Evolutionary conservation across 2,888 invertebrate species (phyloP).

Genomic region (Himalopsyche kuldschensis): DNA sequence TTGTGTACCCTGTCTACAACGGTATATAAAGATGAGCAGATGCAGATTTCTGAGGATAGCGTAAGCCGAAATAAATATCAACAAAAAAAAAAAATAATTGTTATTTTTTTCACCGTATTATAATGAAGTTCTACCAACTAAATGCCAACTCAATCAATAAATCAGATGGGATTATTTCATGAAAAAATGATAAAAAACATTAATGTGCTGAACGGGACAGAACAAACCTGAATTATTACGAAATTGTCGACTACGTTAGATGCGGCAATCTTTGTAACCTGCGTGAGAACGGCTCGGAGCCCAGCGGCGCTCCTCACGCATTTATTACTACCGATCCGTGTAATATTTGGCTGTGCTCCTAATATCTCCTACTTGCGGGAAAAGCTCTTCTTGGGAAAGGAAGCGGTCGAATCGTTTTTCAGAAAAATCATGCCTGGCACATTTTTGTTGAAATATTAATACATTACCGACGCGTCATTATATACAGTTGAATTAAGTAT

Average conservation of each 20-base stretch:
- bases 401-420: not conserved
- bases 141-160: too few relatives aligned
- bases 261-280: not conserved
- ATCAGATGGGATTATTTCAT: too few relatives aligned
- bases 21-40: too few relatives aligned
- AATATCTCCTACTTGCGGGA: not conserved
- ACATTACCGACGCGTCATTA: too few relatives aligned
- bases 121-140: too few relatives aligned
- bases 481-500: too few relatives aligned
- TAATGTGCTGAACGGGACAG: not conserved
- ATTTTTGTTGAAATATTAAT: not conserved
- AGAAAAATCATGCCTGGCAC: not conserved
- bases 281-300: not conserved
- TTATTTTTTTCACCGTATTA: too few relatives aligned
- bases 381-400: not conserved
- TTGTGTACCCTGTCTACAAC: too few relatives aligned
- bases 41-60: too few relatives aligned
- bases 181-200: too few relatives aligned
- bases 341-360: not conserved
- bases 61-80: too few relatives aligned
- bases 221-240: not conserved
- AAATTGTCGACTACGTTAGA: not conserved
- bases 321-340: not conserved
- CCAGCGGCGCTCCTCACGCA: not conserved
- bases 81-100: too few relatives aligned